Base-by-base conservation (phyloP, 2,888 invertebrate genomes). In the Lasioglossum vierecki region DNA sequence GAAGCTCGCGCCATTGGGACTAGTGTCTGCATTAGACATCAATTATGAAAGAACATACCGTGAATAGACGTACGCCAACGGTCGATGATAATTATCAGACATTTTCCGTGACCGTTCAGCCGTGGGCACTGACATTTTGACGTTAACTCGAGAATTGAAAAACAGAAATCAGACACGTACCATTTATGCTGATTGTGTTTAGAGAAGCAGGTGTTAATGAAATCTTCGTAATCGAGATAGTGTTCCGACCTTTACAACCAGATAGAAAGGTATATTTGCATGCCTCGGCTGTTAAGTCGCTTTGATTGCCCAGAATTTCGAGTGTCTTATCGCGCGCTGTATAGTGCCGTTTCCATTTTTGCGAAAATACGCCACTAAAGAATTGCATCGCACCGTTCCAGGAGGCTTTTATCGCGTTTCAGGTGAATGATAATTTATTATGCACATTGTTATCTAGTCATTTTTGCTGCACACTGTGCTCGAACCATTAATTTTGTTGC, bases 121-220 rank as follows among this genome's bases (percentile, higher is more conserved):
- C 90, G 91, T 90, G 89, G 86, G 89, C 91, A 87, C 88, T 92
- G 93, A 91, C 92, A 92, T 91, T 92, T 92, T 92, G 93, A 93
- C 93, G 91, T 90, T 88, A 86, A 77, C 81, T 75, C 80, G 84
- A 81, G 79, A 83, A 79, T 78, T 85, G 86, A 72, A 84, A 87
- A 85, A 85, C 82, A 83, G 68, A 85, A 84, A 83, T 76, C 79
- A 6, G 79, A 57, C 70, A 79, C 83, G 82, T 77, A 76, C 76
- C 60, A 53, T 53, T 81, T 60, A 9, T 15, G 13, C 9, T 70
- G 76, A 44, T 57, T 44, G 39, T 22, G 30, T 63, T 73, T 71
- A 44, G 72, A 49, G 30, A 41, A 35, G 63, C 78, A 82, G 78
- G 75, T 82, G 87, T 76, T 81, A 87, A 85, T 80, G 79, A 80